Evolutionary conservation across 2,888 invertebrate genomes (phyloP).

Genomic region (Thera britannica): DNA sequence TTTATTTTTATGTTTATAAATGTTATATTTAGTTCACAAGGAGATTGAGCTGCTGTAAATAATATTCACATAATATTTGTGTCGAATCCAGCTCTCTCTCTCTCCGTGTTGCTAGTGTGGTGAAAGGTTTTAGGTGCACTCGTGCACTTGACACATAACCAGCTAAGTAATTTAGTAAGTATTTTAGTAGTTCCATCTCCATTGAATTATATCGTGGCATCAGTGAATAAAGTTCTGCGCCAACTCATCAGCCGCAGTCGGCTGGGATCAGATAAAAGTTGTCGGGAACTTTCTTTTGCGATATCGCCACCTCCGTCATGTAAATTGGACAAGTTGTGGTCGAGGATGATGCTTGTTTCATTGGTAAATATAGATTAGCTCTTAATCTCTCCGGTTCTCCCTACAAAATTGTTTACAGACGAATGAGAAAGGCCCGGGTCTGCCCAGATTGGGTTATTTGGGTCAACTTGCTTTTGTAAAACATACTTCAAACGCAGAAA

Average conservation of each 20-base stretch:
- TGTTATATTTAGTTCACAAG: too few species aligned
- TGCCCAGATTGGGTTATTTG: slow-evolving; percentile 40
- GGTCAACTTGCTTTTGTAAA: slow-evolving; percentile 49
- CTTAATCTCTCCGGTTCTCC: slow-evolving; percentile 67
- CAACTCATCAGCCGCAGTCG: slow-evolving; percentile 81
- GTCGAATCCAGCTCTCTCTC: too few species aligned
- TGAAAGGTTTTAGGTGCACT: too few species aligned
- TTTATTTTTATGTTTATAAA: too few species aligned
- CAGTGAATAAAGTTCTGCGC: slow-evolving; percentile 79
- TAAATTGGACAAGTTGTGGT: slow-evolving; percentile 81
- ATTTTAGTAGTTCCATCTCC: slow-evolving; percentile 57
- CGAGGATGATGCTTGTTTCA: slow-evolving; percentile 75
- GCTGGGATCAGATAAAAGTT: slow-evolving; percentile 81
- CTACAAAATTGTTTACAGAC: slow-evolving; percentile 64
- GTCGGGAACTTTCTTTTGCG: slow-evolving; percentile 79
- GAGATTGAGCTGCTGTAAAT: too few species aligned
- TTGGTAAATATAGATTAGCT: slow-evolving; percentile 76
- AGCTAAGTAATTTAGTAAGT: too few species aligned
- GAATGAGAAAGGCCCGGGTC: slow-evolving; percentile 46
- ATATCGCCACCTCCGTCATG: slow-evolving; percentile 83
- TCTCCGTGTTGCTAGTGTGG: too few species aligned
- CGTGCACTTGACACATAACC: too few species aligned
- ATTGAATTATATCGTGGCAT: slow-evolving; percentile 65
- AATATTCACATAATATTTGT: too few species aligned
- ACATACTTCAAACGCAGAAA: slow-evolving; percentile 30